These are phyloP conservation scores for Datnioides undecimradiatus DNA, from an alignment of 2,113 vertebrate genomes.

Conservation along the genomic window DNA sequence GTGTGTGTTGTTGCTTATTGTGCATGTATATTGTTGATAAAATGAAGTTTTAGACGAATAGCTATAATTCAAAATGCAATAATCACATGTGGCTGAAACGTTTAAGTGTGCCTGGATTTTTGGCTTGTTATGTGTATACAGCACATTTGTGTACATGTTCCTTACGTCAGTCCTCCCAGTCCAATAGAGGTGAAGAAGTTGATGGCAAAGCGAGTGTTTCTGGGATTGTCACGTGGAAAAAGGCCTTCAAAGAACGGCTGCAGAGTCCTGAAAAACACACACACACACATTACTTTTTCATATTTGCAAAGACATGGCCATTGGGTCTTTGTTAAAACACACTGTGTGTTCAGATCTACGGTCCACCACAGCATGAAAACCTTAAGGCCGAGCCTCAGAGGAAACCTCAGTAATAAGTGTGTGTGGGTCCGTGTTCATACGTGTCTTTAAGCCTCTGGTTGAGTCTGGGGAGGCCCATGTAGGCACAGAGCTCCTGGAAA, in stretches of 20 bases:
- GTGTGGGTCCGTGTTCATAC: conserved; percentile 81
- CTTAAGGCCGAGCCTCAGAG: too few relatives aligned
- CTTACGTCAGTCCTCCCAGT: conserved; percentile 97
- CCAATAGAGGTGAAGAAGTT: conserved; percentile 99
- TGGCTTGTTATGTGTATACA: neutral
- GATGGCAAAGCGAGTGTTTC: conserved; percentile 98
- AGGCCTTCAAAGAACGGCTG: conserved; percentile 96
- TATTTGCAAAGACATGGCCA: too few relatives aligned
- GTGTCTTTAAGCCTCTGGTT: conserved; percentile 95
- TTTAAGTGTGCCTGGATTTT: neutral
- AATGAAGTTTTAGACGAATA: too few relatives aligned
- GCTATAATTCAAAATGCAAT: too few relatives aligned
- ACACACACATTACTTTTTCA: too few relatives aligned
- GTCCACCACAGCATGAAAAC: neutral
- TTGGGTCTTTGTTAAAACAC: neutral
- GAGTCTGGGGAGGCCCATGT: conserved; percentile 97
- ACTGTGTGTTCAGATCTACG: neutral
- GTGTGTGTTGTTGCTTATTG: too few relatives aligned
- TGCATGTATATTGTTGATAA: too few relatives aligned
- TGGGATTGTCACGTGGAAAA: conserved; percentile 96
- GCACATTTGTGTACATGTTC: neutral
- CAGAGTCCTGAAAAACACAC: conserved; percentile 87
- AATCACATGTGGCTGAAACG: too few relatives aligned
- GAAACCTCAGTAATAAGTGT: neutral
- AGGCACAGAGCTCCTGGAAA: conserved; percentile 98